phyloP scores from a whole-genome alignment of 2,797 vertebrate genomes.

The Poecilia picta region DNA sequence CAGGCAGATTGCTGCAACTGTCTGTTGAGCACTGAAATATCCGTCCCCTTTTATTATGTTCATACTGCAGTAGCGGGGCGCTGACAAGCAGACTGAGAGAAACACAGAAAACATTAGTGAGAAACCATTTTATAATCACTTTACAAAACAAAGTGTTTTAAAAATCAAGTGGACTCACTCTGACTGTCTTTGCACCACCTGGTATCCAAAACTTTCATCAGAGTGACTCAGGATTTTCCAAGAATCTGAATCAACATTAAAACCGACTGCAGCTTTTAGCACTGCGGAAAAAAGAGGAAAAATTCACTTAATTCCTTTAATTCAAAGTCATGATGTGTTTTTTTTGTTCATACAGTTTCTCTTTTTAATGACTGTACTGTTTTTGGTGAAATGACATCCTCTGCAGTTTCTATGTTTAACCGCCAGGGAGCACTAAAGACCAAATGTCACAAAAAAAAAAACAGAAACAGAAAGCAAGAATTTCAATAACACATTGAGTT shows the following conservation, averaged over 20 bases:
- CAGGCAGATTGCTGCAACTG: background rate
- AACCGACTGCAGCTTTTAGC: constrained; percentile 47
- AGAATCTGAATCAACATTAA: constrained; percentile 71
- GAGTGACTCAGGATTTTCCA: constrained; percentile 52
- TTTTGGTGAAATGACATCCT: background rate
- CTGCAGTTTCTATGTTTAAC: background rate
- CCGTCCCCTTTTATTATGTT: constrained; percentile 22
- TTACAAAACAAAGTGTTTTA: background rate
- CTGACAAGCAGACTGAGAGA: constrained; percentile 72
- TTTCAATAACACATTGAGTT: too few species aligned
- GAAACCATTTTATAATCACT: too few species aligned
- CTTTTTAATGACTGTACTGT: background rate
- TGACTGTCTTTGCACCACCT: constrained; percentile 67
- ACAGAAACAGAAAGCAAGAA: too few species aligned
- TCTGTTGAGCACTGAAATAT: constrained; percentile 55
- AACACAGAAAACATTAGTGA: background rate
- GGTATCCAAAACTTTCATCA: constrained; percentile 73
- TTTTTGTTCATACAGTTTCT: background rate
- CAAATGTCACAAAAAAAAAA: too few species aligned
- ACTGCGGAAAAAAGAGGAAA: constrained; percentile 44
- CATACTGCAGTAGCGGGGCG: constrained; percentile 67
- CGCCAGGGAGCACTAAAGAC: background rate
- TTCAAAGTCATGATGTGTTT: background rate
- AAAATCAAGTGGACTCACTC: constrained; percentile 54
- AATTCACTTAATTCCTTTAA: too few species aligned